Percentiles rank a stretch among this genome's conserved stretches.
These are phyloP conservation scores for Crotalus viridis DNA, from an alignment of 2,113 vertebrate genomes.

Conservation along the genomic window DNA sequence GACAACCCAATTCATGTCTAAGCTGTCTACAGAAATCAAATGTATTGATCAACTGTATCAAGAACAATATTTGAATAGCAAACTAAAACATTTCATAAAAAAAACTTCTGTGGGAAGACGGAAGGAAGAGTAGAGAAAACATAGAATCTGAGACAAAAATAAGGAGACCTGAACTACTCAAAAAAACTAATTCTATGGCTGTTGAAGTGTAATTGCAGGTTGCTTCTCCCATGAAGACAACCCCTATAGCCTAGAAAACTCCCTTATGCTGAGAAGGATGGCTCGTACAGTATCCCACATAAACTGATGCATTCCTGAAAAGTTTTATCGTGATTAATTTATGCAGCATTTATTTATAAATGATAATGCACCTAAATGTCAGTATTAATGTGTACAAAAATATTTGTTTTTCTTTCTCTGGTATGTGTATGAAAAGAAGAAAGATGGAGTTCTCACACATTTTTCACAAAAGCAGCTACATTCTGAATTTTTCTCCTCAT, in stretches of 20 bases:
- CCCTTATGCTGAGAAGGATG: neutral
- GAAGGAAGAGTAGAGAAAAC: neutral
- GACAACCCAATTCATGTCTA: neutral
- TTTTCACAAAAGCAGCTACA: neutral
- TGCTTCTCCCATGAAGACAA: neutral
- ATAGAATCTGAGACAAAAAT: neutral
- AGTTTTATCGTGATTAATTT: neutral
- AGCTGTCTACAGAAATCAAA: neutral
- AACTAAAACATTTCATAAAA: neutral
- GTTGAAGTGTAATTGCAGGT: neutral
- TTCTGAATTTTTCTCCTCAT: neutral
- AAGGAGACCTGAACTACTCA: too few species aligned
- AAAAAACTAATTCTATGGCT: neutral
- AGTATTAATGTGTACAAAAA: neutral
- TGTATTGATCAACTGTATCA: neutral
- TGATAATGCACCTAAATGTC: neutral
- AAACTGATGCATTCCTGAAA: neutral
- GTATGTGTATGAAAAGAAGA: neutral
- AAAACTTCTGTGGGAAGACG: neutral
- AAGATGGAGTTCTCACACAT: neutral
- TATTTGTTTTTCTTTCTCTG: neutral
- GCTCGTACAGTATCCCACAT: neutral
- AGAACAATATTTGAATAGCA: neutral
- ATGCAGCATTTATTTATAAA: neutral
- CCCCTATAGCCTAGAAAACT: neutral